Evolutionary conservation across 2,888 invertebrate species (phyloP), one percentile per base, ranked within the genome.

Genomic region (Apotomis betuletana): DNA sequence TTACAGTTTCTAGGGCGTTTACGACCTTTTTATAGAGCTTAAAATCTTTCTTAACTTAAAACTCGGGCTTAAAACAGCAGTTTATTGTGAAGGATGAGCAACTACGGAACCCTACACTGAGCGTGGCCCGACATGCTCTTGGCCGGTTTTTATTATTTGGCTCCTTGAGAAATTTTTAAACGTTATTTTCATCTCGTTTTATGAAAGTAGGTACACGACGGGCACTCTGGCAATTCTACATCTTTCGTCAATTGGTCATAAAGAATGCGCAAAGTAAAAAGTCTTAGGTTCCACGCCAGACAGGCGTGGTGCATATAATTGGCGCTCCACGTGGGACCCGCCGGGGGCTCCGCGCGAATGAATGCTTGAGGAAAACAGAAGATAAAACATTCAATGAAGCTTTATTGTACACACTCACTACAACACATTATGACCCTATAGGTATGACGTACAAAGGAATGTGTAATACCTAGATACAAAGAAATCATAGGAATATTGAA

Each of bases 221-320:
- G 27, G 27, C 2, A 27, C 27, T 27, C 27, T 27, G 27, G 27
- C 27, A 27, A 3, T 41, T 41, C 41, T 41, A 49, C 10, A 49
- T 49, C 9, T 49, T 8, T 10, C 3, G 46, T 44, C 5, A 8
- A 6, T 44, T 60, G 15, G 6, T 38, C 27, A 27, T 65, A 55
- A 55, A n/a, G 12, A 65, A 27, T 46, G 44, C 27, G 13, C 58
- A 59, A n/a, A n/a, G 36, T 38, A 59, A 58, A 59, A 63, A 58
- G 51, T 58, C 13, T 58, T 67, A 58, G 38, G 2, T 10, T 51
- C 51, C 67, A 51, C 13, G 15, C 52, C 41, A 54, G 59, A n/a
- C 60, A 75, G 79, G 80, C 78, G 79, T 78, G 78, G 80, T 83
- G 82, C 83, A 79, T 82, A 80, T 86, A 86, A 88, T 87, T 88